Evolutionary conservation across 2,797 vertebrate species (phyloP).

Genomic region (Lagodon rhomboides): DNA sequence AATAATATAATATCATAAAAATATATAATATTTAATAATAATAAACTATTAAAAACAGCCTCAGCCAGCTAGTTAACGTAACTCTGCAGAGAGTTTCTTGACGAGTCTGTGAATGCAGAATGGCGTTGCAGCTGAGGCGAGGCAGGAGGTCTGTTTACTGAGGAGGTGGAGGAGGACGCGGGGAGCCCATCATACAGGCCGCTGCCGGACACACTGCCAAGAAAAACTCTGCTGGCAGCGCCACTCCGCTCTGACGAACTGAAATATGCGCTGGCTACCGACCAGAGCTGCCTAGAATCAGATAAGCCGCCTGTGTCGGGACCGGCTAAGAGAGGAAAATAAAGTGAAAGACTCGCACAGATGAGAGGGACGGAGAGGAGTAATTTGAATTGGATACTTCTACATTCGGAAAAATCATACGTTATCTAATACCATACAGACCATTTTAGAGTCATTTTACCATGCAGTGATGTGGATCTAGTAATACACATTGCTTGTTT

Average conservation of each 20-base stretch:
- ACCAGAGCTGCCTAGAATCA: conserved; percentile 69
- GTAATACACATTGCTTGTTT: not conserved
- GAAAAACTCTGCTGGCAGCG: conserved; percentile 63
- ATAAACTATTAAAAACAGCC: not conserved
- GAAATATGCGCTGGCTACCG: conserved; percentile 66
- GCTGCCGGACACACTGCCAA: conserved; percentile 49
- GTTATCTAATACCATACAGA: not conserved
- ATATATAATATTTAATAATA: no score
- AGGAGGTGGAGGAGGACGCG: conserved; percentile 46
- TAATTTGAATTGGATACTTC: conserved; percentile 29
- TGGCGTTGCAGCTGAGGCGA: not conserved
- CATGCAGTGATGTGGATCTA: not conserved
- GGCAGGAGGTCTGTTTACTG: conserved; percentile 48
- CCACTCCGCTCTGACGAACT: conserved; percentile 41
- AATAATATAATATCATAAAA: no score
- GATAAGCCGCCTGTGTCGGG: conserved; percentile 67
- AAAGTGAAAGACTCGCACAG: conserved; percentile 37
- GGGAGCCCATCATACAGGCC: conserved; percentile 53
- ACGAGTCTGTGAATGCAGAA: not conserved
- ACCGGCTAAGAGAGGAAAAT: conserved; percentile 48
- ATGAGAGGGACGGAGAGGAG: conserved; percentile 34
- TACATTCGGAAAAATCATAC: conserved; percentile 7
- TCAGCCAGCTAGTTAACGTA: conserved; percentile 9
- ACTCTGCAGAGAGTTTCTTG: not conserved
- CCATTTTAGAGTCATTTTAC: not conserved